A percentile compares a stretch with the other conserved stretches of the same genome.
Evolutionary conservation across 2,888 invertebrate genomes (phyloP).

Genomic region (Pemphredon lugubris): DNA sequence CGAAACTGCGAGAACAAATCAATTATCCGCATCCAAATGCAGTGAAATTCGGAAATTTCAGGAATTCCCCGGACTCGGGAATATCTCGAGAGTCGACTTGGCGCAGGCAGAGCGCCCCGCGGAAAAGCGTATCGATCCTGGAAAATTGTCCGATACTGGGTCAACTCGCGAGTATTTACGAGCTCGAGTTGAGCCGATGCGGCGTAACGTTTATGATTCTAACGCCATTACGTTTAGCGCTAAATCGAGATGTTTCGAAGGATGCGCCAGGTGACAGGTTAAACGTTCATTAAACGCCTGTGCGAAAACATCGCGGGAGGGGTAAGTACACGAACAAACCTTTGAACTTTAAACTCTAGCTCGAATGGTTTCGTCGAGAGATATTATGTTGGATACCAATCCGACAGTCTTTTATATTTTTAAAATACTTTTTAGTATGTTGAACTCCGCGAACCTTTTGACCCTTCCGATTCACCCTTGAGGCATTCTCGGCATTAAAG

Average conservation of each 20-base stretch:
- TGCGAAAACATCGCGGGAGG: neutral
- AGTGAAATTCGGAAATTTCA: neutral
- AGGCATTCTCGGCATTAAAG: too few species aligned
- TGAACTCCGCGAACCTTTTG: too few species aligned
- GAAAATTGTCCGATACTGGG: slow-evolving; percentile 67
- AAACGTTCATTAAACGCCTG: too few species aligned
- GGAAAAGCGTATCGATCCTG: slow-evolving; percentile 66
- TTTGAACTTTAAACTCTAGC: too few species aligned
- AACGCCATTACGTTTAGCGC: slow-evolving; percentile 1
- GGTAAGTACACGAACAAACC: neutral
- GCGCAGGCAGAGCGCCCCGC: slow-evolving; percentile 31
- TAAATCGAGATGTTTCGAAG: neutral
- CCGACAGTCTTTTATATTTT: too few species aligned
- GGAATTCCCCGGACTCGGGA: slow-evolving; percentile 21
- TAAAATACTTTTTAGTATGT: too few species aligned
- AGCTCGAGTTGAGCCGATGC: slow-evolving; percentile 27
- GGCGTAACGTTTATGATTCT: slow-evolving; percentile 37
- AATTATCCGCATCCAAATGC: slow-evolving; percentile 8
- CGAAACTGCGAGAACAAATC: neutral
- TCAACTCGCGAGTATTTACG: slow-evolving; percentile 62
- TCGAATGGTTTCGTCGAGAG: too few species aligned
- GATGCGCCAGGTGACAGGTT: neutral
- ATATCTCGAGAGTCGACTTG: slow-evolving; percentile 46
- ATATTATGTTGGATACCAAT: too few species aligned
- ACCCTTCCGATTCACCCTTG: too few species aligned